A percentile compares a stretch with the other conserved stretches of the same genome.
Evolutionary conservation across 2,888 invertebrate species (phyloP).

Genomic region (Mayetiola destructor): DNA sequence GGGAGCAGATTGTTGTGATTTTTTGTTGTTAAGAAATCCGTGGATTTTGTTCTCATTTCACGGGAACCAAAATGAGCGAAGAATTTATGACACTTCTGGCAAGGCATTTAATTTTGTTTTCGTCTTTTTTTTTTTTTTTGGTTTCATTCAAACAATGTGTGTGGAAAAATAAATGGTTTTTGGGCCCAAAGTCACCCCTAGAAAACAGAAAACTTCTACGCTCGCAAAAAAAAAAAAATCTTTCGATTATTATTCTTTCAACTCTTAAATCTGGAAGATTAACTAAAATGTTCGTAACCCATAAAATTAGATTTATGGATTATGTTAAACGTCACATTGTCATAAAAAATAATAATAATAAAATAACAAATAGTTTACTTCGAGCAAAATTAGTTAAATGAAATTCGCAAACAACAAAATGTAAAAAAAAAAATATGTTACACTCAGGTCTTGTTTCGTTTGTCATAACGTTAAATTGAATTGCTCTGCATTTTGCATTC

Average conservation of each 20-base stretch:
- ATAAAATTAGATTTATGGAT: slow-evolving; percentile 10
- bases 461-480: no score
- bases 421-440: no score
- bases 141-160: background rate
- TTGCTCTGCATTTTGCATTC: no score
- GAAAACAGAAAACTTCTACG: background rate
- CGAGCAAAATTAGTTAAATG: no score
- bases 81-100: background rate
- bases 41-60: background rate
- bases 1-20: background rate
- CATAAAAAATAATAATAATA: no score
- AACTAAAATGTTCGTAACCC: background rate
- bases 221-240: no score
- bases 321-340: background rate
- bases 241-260: no score
- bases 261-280: background rate
- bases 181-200: background rate
- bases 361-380: slow-evolving; percentile 4
- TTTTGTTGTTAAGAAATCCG: background rate
- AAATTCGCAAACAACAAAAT: no score
- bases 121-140: no score
- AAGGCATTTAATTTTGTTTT: no score
- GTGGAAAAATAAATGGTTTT: background rate
- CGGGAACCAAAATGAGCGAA: background rate
- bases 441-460: no score